A percentile compares a stretch with the other conserved stretches of the same genome.
These are phyloP conservation scores for Hydrophis major DNA, from an alignment of 2,797 vertebrate genomes.

Conservation along the genomic window DNA sequence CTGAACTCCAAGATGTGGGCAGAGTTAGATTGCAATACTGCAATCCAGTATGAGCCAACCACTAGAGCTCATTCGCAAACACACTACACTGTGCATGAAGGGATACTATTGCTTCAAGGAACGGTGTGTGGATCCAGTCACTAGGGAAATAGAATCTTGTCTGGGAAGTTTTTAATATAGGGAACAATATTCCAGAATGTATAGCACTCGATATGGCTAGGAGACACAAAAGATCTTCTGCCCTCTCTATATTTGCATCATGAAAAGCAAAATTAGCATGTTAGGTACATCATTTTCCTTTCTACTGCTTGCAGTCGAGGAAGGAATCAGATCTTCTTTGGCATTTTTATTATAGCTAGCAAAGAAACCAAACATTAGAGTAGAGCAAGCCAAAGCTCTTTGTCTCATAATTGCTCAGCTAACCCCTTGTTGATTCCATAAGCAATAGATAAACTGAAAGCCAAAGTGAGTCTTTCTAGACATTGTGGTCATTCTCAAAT, in stretches of 20 bases:
- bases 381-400: neutral
- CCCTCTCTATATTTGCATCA: neutral
- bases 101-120: neutral
- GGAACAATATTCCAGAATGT: neutral
- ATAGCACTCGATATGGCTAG: neutral
- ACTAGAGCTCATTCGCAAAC: neutral
- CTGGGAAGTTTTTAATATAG: neutral
- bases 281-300: neutral
- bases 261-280: neutral
- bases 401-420: neutral
- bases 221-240: neutral
- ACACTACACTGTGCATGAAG: neutral
- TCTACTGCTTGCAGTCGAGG: neutral
- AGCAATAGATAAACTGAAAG: neutral
- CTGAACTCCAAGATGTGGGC: neutral
- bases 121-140: neutral
- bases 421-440: neutral
- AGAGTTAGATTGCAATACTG: neutral
- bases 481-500: neutral
- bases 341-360: neutral
- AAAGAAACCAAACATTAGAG: neutral
- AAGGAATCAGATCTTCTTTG: neutral
- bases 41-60: neutral
- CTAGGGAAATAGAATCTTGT: neutral
- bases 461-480: no score